Percentiles rank a stretch among this genome's conserved stretches.
phyloP scores from a whole-genome alignment of 1,140 invertebrate genomes.

The Bombus pascuorum region DNA sequence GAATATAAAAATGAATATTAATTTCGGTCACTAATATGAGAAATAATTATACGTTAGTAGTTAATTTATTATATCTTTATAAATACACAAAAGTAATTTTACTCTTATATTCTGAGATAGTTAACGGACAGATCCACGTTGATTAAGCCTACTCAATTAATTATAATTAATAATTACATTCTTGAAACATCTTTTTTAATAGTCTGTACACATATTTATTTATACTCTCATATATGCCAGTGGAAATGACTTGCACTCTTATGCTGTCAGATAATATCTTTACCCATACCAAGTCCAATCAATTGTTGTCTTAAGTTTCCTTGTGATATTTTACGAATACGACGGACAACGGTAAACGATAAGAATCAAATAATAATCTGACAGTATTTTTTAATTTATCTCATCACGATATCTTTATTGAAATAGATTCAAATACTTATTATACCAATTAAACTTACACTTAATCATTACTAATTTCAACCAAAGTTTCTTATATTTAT shows the following conservation, averaged over 20 bases:
- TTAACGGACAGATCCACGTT: neutral
- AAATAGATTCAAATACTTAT: neutral
- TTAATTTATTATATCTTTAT: too few species aligned
- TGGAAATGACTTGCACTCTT: conserved; percentile 1
- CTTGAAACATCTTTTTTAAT: neutral
- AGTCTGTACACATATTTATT: neutral
- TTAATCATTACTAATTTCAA: neutral
- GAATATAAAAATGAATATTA: neutral
- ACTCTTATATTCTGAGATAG: neutral
- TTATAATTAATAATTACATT: neutral
- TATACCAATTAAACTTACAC: neutral
- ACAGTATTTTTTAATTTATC: neutral
- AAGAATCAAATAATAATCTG: neutral
- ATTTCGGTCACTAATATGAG: neutral
- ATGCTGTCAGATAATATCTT: neutral
- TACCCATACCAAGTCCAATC: neutral
- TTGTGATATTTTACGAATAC: neutral
- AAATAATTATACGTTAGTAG: neutral
- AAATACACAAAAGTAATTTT: too few species aligned
- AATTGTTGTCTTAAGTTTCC: neutral
- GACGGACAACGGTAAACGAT: neutral
- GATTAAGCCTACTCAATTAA: neutral
- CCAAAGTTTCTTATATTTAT: neutral
- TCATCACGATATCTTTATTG: neutral
- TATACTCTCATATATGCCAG: too few species aligned